Base-by-base conservation (phyloP, 2,888 invertebrate genomes). In the Acrobeloides nanus region DNA sequence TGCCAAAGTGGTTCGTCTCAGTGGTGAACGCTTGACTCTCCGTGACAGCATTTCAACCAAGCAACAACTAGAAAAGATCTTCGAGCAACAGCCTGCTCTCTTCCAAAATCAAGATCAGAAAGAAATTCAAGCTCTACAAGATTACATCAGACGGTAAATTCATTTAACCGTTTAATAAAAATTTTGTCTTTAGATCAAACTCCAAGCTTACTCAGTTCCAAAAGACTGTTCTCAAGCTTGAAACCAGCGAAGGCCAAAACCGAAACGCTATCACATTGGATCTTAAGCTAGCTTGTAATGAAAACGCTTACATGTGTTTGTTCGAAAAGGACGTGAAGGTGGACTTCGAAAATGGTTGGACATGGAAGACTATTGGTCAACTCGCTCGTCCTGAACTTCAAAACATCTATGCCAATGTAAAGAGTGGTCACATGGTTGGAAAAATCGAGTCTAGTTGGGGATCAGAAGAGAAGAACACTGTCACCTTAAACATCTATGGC, bases 401-500 rank as follows among this genome's bases (percentile, higher is more conserved):
- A 8, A 33, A 34, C 27, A 7, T 40, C 15, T 27, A 23, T 40
- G 40, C 15, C 33, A 34, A 34, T 1, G 27, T 40, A 17, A 15
- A 27, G 18, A 37, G 15, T 1, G 29, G 33, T 23, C 40, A 40
- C 20, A 17, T 37, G 17, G 7, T 35, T 17, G 40, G 29, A 2
- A 40, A 42, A n/a, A 46, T 17, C 15, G 43, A 42, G 46, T n/a
- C 15, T 4, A 18, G 46, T 12, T 38, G 10, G 12, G 46, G 43
- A 3, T 44, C 18, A n/a, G 12, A 21, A 4, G 17, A 43, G 18
- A 40, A 49, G 31, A 24, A 41, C 25, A 27, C 21, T 27, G 12
- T 49, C 7, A 42, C 44, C 21, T 21, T 38, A 5, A 40, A 42
- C 33, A 8, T 38, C 0, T 49, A 43, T 23, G 49, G 45, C n/a